Base-by-base conservation (phyloP, 2,888 invertebrate genomes). In the Pseudococcus jackbeardsleyi region DNA sequence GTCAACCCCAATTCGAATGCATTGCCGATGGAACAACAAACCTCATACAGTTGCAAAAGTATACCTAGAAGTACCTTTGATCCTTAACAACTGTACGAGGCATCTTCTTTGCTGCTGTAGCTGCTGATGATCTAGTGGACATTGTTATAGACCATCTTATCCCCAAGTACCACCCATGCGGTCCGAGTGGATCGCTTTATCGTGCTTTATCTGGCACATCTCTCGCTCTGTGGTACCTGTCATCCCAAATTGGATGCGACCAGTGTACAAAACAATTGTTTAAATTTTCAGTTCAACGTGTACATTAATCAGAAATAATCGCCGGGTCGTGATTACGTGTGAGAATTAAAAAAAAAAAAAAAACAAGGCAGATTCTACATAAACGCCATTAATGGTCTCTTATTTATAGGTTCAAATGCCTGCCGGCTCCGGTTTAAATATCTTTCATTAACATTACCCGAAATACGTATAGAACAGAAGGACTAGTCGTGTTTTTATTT, bases 371-470 rank as follows among this genome's bases (percentile, higher is more conserved):
- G 59, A 59, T 33, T 12, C 68, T 72, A 33, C 79, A 42, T 79
- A 79, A 79, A 79, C 42, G 79, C 79, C 79, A 79, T 79, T 79
- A 79, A 79, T 79, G 79, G 79, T 42, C 79, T 79, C 72, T 72
- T 72, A 72, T 72, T 72, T 79, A 79, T 79, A 79, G 79, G 79
- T 79, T 79, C 42, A 17, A 79, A 79, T 79, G 79, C 42, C 79
- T 79, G 79, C 33, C 72, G 72, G 72, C 33, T 72, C 26, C 26
- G 72, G 39, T 72, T 72, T 72, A 72, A 72, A 72, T 72, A 72
- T 72, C 72, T 79, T 79, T 79, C 79, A 79, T 79, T 79, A 79
- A 79, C 79, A 79, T 79, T 79, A 79, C 42, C 79, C 79, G 79
- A 79, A 79, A 79, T 79, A 79, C 79, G 19, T 79, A n/a, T 15